Base-by-base conservation (phyloP, 2,797 vertebrate genomes). In the Crenichthys baileyi region DNA sequence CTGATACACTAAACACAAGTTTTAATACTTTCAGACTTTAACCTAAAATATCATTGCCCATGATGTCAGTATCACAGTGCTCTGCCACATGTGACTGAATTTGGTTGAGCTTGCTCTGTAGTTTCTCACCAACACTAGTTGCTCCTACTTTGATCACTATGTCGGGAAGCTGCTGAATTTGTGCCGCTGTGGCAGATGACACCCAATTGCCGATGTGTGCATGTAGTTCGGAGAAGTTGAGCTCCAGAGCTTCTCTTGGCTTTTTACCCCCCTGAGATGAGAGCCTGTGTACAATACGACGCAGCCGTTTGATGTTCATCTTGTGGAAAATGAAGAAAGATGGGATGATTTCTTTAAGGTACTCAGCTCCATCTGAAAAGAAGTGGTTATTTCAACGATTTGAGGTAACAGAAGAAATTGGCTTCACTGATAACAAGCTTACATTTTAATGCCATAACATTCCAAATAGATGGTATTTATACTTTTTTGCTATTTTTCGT, bases 251-350 rank as follows among this genome's bases (percentile, higher is more conserved):
- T 18, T 5, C 56, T 3, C 0, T 2, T 0, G 0, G 22, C 2
- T 0, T 70, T 0, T 0, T 63, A 1, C 29, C 8, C 0, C 20
- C 20, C 1, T 18, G 4, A 0, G 60, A 16, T 0, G 72, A 77
- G 6, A 87, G 86, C 36, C 20, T 83, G 29, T 36, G 22, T 13
- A 84, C 24, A 7, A 94, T 31, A 0, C 72, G 84, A 20, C 83
- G 81, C 56, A 94, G 79, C 0, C 81, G 86, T 15, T 2, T 88
- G 0, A 26, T 0, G 1, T 36, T 4, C 13, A 91, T 67, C 3
- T 56, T 83, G 1, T 93, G 86, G 75, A 89, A 88, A 0, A 16
- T 4, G 36, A 94, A 92, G 80, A 94, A 93, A 12, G 79, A 11
- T 0, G 87, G 85, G 16, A 95, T 63, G 75, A 95, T 82, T 50